phyloP scores from a whole-genome alignment of 2,888 invertebrate species.

The Patella ulyssiponensis region DNA sequence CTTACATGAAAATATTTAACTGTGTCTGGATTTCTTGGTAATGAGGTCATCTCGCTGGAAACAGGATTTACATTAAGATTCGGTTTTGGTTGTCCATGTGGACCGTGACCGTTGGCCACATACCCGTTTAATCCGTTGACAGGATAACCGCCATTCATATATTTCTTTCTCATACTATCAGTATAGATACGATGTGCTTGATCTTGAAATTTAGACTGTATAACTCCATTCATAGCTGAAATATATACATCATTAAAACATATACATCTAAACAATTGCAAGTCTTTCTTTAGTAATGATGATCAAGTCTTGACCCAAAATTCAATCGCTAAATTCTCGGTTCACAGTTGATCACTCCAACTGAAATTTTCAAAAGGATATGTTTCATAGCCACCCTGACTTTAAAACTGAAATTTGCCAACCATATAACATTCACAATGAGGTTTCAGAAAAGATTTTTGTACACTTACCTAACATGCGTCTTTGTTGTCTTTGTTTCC shows the following conservation, averaged over 20 bases:
- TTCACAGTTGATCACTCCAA: too few species aligned
- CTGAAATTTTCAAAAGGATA: too few species aligned
- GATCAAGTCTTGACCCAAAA: too few species aligned
- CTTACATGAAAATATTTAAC: conserved; percentile 3
- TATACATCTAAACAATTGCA: too few species aligned
- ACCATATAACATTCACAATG: background rate
- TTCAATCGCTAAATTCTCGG: too few species aligned
- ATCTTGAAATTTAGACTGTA: conserved; percentile 56
- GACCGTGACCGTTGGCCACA: conserved; percentile 54
- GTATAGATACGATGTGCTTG: conserved; percentile 55
- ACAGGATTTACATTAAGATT: conserved; percentile 60
- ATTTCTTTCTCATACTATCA: conserved; percentile 57
- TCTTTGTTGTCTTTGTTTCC: conserved; percentile 68
- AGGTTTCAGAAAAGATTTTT: background rate
- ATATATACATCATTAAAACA: background rate
- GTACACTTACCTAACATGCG: conserved; percentile 56
- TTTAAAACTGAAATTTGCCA: conserved; percentile 10
- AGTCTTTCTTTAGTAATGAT: too few species aligned
- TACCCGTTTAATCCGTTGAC: conserved; percentile 55
- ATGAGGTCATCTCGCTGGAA: conserved; percentile 21
- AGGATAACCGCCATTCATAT: conserved; percentile 52
- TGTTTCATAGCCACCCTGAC: too few species aligned
- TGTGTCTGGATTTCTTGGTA: background rate
- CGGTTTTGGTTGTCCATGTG: conserved; percentile 53
- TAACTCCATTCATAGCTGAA: conserved; percentile 50